A percentile compares a stretch with the other conserved stretches of the same genome.
phyloP scores from a whole-genome alignment of 2,797 vertebrate genomes.

The Eupleurogrammus muticus region DNA sequence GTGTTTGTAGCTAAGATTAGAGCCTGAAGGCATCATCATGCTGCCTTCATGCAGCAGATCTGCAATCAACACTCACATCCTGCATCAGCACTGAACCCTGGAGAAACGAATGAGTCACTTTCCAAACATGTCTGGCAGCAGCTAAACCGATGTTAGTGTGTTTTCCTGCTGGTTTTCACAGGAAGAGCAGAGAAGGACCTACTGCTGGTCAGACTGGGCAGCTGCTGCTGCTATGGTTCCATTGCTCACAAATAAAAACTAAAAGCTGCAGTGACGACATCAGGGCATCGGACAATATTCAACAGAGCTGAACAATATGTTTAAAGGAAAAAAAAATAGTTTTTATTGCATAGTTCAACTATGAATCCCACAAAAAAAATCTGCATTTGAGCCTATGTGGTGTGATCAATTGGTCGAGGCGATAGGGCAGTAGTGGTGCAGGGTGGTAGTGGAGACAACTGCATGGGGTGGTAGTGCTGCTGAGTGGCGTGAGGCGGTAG shows the following conservation, averaged over 20 bases:
- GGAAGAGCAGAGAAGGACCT: conserved; percentile 43
- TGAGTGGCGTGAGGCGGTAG: too few relatives aligned
- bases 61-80: conserved; percentile 71
- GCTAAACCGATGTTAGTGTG: background rate
- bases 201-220: conserved; percentile 57
- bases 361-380: too few relatives aligned
- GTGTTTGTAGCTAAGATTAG: conserved; percentile 27
- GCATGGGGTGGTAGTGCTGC: too few relatives aligned
- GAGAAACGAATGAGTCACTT: conserved; percentile 52
- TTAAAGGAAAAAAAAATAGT: too few relatives aligned
- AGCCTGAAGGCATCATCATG: conserved; percentile 1
- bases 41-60: conserved; percentile 22
- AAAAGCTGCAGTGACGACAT: too few relatives aligned
- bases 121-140: conserved; percentile 37
- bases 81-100: conserved; percentile 47
- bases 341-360: too few relatives aligned
- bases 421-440: too few relatives aligned
- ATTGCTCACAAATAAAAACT: conserved; percentile 12
- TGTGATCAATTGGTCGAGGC: too few relatives aligned
- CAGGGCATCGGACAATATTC: too few relatives aligned
- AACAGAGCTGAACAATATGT: too few relatives aligned
- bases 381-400: too few relatives aligned
- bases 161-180: conserved; percentile 22
- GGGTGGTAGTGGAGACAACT: too few relatives aligned
- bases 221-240: background rate